Conservation (phyloP, 2,113 vertebrate species). For the Chaenocephalus aceratus region DNA sequence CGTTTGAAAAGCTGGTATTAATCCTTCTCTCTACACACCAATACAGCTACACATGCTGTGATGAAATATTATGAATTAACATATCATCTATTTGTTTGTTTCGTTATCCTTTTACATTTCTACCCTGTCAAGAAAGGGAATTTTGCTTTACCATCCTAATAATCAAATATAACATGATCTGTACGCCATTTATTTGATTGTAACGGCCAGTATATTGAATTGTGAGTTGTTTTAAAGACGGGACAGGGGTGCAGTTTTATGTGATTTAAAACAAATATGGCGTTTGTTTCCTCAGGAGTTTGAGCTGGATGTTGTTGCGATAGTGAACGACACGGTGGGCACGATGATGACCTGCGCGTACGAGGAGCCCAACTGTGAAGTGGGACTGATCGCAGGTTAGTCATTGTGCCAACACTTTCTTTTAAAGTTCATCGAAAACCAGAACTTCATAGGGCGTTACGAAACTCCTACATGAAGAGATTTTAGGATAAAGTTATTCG, state of each 20-base stretch:
- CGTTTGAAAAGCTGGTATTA: constrained; percentile 30
- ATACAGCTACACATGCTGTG: background rate
- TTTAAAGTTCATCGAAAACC: too few species aligned
- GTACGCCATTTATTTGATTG: background rate
- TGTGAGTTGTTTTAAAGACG: background rate
- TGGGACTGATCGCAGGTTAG: constrained; percentile 96
- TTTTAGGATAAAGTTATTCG: too few species aligned
- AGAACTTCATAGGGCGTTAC: too few species aligned
- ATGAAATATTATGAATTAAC: background rate
- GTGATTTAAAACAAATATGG: too few species aligned
- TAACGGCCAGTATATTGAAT: constrained; percentile 22
- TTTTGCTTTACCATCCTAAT: background rate
- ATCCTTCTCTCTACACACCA: background rate
- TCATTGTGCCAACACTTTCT: too few species aligned
- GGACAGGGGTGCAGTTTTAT: background rate
- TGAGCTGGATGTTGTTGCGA: constrained; percentile 96
- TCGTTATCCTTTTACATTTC: background rate
- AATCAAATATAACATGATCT: background rate
- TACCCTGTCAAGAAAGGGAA: background rate
- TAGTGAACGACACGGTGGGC: constrained; percentile 98
- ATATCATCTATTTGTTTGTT: background rate
- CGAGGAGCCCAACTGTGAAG: constrained; percentile 95
- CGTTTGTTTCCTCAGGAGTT: constrained; percentile 88
- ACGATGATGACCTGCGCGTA: constrained; percentile 99
- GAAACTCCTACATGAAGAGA: too few species aligned